Conservation (phyloP, 2,797 vertebrate genomes). For the Lithobates sylvaticus region DNA sequence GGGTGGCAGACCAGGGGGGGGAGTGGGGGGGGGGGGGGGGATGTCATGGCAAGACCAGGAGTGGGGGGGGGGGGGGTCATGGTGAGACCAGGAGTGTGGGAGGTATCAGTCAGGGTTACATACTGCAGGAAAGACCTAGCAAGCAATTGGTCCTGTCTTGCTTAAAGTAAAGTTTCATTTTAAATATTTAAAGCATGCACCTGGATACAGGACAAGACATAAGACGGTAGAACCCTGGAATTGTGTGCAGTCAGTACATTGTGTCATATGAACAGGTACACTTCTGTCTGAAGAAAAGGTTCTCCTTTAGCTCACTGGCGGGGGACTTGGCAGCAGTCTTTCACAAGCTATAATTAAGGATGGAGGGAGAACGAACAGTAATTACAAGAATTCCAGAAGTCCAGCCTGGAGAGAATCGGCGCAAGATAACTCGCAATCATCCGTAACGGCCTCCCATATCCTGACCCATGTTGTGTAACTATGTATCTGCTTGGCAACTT, state of each 20-base stretch:
- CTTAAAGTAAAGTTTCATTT: background rate
- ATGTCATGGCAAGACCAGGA: too few relatives aligned
- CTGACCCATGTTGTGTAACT: conserved; percentile 11
- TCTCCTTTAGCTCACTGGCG: conserved; percentile 26
- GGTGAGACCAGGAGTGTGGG: too few relatives aligned
- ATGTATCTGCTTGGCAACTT: conserved; percentile 22
- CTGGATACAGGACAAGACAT: background rate
- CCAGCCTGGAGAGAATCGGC: conserved; percentile 40
- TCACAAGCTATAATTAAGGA: conserved; percentile 47
- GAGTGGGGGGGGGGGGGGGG: too few relatives aligned
- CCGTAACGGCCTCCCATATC: background rate
- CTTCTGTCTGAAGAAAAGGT: background rate
- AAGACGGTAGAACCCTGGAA: background rate
- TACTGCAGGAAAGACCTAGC: background rate
- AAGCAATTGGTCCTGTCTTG: background rate
- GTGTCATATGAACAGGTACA: background rate
- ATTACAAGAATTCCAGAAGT: conserved; percentile 55
- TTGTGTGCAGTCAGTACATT: background rate
- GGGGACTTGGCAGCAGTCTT: conserved; percentile 37
- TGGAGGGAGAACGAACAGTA: conserved; percentile 18
- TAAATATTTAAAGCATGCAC: background rate
- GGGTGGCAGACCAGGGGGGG: too few relatives aligned
- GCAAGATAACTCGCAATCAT: conserved; percentile 35
- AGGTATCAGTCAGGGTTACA: too few relatives aligned
- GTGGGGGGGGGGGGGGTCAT: too few relatives aligned